Conservation (phyloP, 2,888 invertebrate genomes). For the Napeogenes inachia region DNA sequence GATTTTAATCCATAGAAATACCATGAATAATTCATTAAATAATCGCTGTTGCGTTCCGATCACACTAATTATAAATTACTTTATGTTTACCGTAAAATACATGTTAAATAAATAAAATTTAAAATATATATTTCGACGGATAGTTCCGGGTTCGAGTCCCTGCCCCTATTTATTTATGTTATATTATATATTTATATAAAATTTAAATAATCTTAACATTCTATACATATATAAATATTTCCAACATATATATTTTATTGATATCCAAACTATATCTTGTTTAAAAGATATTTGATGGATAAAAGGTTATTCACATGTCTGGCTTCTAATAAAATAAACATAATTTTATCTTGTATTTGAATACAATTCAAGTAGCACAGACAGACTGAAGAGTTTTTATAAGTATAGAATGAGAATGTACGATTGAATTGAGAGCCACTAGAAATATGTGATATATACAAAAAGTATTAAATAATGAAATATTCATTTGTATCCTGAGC, state of each 20-base stretch:
- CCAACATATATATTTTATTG: too few relatives aligned
- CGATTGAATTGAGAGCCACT: background rate
- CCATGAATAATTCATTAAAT: constrained; percentile 25
- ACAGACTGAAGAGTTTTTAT: background rate
- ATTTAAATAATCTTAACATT: too few relatives aligned
- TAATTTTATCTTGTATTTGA: background rate
- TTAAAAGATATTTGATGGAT: background rate
- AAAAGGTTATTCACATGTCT: background rate
- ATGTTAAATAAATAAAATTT: background rate
- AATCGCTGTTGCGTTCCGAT: constrained; percentile 16
- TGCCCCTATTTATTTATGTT: too few relatives aligned
- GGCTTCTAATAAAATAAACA: background rate
- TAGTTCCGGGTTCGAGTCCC: too few relatives aligned
- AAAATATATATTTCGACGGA: too few relatives aligned
- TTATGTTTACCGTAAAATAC: constrained; percentile 12
- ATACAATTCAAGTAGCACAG: background rate
- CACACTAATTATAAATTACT: constrained; percentile 24
- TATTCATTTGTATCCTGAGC: too few relatives aligned
- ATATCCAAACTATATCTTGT: too few relatives aligned
- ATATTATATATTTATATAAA: too few relatives aligned
- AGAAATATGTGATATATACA: too few relatives aligned
- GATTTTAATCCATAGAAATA: constrained; percentile 21
- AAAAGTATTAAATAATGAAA: too few relatives aligned
- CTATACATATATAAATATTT: too few relatives aligned
- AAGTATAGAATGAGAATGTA: background rate